Percentiles rank a stretch among this genome's conserved stretches.
phyloP scores from a whole-genome alignment of 2,797 vertebrate genomes.

The Crocodylus rhombifer region DNA sequence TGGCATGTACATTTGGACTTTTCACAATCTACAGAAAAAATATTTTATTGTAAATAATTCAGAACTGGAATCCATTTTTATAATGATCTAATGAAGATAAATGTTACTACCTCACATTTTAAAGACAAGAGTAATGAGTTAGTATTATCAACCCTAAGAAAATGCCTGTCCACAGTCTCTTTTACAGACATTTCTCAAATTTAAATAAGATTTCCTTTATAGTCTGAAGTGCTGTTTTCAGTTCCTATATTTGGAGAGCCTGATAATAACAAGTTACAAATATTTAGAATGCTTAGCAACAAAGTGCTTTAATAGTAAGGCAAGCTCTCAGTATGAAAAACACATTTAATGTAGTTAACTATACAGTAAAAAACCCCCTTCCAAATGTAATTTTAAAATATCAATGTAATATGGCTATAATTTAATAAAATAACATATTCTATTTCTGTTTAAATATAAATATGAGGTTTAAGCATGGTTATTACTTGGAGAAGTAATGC shows the following conservation, averaged over 20 bases:
- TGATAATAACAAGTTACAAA: not conserved
- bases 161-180: accelerated
- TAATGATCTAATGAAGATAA: not conserved
- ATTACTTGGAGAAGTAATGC: conserved; percentile 44
- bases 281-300: conserved; percentile 74
- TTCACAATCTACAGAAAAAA: not conserved
- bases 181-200: not conserved
- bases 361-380: not conserved
- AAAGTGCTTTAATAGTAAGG: not conserved
- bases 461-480: conserved; percentile 54
- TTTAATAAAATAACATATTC: conserved; percentile 5
- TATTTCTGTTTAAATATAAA: conserved; percentile 52
- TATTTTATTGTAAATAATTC: not conserved
- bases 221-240: not conserved
- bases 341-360: not conserved
- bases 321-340: not conserved
- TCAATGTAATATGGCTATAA: not conserved
- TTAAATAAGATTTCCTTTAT: not conserved
- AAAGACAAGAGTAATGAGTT: not conserved
- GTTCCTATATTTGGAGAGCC: not conserved
- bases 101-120: not conserved
- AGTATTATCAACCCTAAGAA: accelerated
- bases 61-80: not conserved
- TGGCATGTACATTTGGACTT: not conserved
- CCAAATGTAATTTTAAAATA: conserved; percentile 23